Base-by-base conservation (phyloP, 92 coral and sea anemone genomes). In the Galaxea fascicularis region DNA sequence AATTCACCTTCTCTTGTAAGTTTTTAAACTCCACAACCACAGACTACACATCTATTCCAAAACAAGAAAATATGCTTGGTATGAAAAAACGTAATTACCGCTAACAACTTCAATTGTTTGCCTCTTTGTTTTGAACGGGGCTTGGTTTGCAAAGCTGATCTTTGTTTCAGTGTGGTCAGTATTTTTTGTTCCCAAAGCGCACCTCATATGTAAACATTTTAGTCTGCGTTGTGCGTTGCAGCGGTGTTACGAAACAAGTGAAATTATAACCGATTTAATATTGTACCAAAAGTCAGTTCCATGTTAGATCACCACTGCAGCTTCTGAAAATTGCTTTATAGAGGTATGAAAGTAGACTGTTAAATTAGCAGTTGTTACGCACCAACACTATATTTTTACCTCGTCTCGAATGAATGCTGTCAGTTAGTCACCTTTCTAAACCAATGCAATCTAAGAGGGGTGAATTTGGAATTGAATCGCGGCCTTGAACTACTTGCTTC, bases 31-130 rank as follows among this genome's bases (percentile, higher is more conserved):
- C 21, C 4, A 35, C 13, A 57, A 58, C 22, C 54, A 3, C 0
- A 20, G 70, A 6, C 45, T 45, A 22, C 28, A n/a, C 49, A 27
- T 47, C 52, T 46, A 21, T 56, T 54, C 25, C 78, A 27, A 27
- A 69, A 2, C 41, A 53, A 57, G 54, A 35, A 31, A 80, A 22
- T 67, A 80, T 80, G 85, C 65, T 2, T 52, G 76, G 85, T 18
- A 82, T 58, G 86, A 66, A 8, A 52, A 60, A 25, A 63, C 13
- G 73, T 65, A 44, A 25, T 17, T 8, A 30, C 58, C 44, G 27
- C 24, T 31, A 21, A 10, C 46, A 29, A 67, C 26, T 63, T 1
- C 35, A 51, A 27, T 72, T 82, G 70, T 70, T 44, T 18, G 28
- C 15, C 20, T 46, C 54, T 57, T 82, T 82, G 78, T 71, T 82